Conservation (phyloP, 2,888 invertebrate species). For the Sinotaia quadrata region DNA sequence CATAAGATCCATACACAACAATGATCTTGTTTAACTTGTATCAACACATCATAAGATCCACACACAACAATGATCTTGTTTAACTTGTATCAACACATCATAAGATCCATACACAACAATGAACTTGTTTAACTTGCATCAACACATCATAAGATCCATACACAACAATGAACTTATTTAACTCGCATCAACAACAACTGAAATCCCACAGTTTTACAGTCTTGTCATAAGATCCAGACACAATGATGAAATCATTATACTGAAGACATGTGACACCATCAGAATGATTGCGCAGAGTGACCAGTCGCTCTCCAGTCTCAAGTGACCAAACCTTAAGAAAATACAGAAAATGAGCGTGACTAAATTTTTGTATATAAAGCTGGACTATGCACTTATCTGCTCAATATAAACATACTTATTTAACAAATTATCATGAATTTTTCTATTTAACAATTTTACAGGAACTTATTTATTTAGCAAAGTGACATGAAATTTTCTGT, state of each 20-base stretch:
- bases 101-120: neutral
- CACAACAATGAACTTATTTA: neutral
- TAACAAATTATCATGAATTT: too few species aligned
- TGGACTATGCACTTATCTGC: neutral
- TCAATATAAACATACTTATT: neutral
- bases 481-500: too few species aligned
- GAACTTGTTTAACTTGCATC: too few species aligned
- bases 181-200: slow-evolving; percentile 66
- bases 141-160: slow-evolving; percentile 41
- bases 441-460: too few species aligned
- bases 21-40: too few species aligned
- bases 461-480: too few species aligned
- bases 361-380: neutral
- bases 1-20: too few species aligned
- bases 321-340: slow-evolving; percentile 73
- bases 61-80: too few species aligned
- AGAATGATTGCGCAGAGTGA: slow-evolving; percentile 74
- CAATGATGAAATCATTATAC: slow-evolving; percentile 75
- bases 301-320: slow-evolving; percentile 73
- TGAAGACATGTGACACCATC: slow-evolving; percentile 76
- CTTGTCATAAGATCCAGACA: slow-evolving; percentile 75
- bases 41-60: too few species aligned
- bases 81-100: too few species aligned
- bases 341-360: neutral
- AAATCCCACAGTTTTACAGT: slow-evolving; percentile 76